Evolutionary conservation across 2,113 vertebrate genomes (phyloP).

Genomic region (Castor canadensis): DNA sequence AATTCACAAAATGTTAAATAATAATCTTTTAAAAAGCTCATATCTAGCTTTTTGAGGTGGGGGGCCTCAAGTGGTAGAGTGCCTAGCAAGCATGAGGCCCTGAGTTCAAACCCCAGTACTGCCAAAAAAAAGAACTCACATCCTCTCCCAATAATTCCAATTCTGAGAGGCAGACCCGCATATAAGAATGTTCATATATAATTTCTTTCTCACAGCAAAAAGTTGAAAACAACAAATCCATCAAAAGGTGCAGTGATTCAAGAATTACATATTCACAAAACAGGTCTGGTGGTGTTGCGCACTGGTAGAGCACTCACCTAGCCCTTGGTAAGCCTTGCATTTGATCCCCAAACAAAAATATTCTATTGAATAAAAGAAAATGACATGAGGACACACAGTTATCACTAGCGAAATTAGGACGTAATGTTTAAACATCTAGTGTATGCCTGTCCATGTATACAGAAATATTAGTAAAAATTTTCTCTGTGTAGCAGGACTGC

Average conservation of each 20-base stretch:
- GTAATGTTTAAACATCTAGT: too few relatives aligned
- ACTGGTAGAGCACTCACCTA: too few relatives aligned
- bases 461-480: neutral
- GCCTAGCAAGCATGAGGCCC: too few relatives aligned
- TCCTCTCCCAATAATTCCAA: conserved; percentile 16
- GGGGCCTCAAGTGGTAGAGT: too few relatives aligned
- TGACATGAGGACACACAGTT: neutral
- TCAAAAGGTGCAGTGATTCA: conserved; percentile 29
- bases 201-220: neutral
- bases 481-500: neutral
- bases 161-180: neutral
- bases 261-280: neutral
- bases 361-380: conserved; percentile 24
- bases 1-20: conserved; percentile 15
- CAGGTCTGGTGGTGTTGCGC: too few relatives aligned
- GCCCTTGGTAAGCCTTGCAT: too few relatives aligned
- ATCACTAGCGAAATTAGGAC: conserved; percentile 34
- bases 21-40: neutral
- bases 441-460: neutral
- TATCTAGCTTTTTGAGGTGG: too few relatives aligned
- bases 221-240: neutral
- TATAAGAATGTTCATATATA: neutral
- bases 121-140: too few relatives aligned
- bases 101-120: too few relatives aligned
- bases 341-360: too few relatives aligned